These are phyloP conservation scores for Tribolium castaneum DNA, from an alignment of 1,140 invertebrate species.

Conservation along the genomic window DNA sequence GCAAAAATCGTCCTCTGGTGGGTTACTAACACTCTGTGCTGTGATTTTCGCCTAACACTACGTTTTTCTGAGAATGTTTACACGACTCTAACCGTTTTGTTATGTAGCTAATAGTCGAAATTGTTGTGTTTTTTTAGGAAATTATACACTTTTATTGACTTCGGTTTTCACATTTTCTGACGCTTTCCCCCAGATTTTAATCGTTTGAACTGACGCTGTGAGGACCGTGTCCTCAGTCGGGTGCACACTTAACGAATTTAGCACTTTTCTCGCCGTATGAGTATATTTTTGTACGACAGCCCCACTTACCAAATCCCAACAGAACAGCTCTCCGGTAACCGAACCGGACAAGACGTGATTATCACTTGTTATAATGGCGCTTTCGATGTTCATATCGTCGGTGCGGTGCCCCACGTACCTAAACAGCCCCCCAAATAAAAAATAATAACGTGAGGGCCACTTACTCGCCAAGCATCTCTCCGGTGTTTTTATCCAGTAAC, in stretches of 20 bases:
- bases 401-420: constrained; percentile 84
- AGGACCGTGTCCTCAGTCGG: constrained; percentile 76
- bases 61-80: constrained; percentile 26
- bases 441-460: constrained; percentile 48
- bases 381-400: constrained; percentile 87
- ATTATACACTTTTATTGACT: constrained; percentile 26
- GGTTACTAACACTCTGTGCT: constrained; percentile 1
- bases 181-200: constrained; percentile 68
- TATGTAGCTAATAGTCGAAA: constrained; percentile 19
- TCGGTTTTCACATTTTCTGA: constrained; percentile 32
- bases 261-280: constrained; percentile 66
- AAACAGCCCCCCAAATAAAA: constrained; percentile 37
- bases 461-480: constrained; percentile 81
- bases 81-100: constrained; percentile 2
- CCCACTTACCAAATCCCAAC: constrained; percentile 88
- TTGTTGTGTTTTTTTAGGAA: constrained; percentile 26
- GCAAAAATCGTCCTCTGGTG: no score
- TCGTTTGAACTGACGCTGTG: constrained; percentile 72
- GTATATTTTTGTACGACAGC: constrained; percentile 68
- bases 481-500: constrained; percentile 90
- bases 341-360: constrained; percentile 89
- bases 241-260: constrained; percentile 79
- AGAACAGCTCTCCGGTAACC: constrained; percentile 83
- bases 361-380: constrained; percentile 84
- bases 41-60: constrained; percentile 14